A percentile compares a stretch with the other conserved stretches of the same genome.
Evolutionary conservation across 2,888 invertebrate genomes (phyloP).

Genomic region (Nomada ruficornis): DNA sequence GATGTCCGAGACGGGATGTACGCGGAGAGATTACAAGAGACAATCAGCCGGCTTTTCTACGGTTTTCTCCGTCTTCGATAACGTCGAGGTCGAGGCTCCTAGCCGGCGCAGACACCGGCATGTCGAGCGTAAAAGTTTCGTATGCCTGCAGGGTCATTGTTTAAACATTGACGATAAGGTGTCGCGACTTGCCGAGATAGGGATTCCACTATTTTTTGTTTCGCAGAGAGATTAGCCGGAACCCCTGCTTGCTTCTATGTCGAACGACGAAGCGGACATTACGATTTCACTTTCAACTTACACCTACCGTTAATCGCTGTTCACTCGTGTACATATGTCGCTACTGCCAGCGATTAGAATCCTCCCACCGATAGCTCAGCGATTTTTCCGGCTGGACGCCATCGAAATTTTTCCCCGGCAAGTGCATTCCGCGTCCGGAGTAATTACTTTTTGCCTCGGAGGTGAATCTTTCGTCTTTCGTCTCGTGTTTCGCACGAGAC

Average conservation of each 20-base stretch:
- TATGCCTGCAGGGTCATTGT: neutral
- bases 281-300: slow-evolving; percentile 22
- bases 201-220: neutral
- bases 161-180: slow-evolving; percentile 18
- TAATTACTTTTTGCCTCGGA: slow-evolving; percentile 45
- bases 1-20: slow-evolving; percentile 57
- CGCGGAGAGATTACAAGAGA: slow-evolving; percentile 62
- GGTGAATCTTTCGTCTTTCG: slow-evolving; percentile 16
- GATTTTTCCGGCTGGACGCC: neutral
- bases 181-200: slow-evolving; percentile 9
- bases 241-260: too few relatives aligned
- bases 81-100: slow-evolving; percentile 18
- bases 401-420: slow-evolving; percentile 17
- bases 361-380: slow-evolving; percentile 13
- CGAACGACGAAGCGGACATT: neutral
- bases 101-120: slow-evolving; percentile 17
- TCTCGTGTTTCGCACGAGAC: slow-evolving; percentile 23
- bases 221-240: neutral
- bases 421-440: slow-evolving; percentile 10
- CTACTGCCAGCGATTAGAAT: slow-evolving; percentile 49
- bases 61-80: slow-evolving; percentile 55
- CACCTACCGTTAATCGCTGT: slow-evolving; percentile 60
- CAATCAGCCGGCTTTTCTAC: slow-evolving; percentile 50
- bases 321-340: neutral
- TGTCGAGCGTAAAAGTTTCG: neutral